A percentile compares a stretch with the other conserved stretches of the same genome.
phyloP scores from a whole-genome alignment of 2,113 vertebrate species.

The Glaucidium brasilianum region DNA sequence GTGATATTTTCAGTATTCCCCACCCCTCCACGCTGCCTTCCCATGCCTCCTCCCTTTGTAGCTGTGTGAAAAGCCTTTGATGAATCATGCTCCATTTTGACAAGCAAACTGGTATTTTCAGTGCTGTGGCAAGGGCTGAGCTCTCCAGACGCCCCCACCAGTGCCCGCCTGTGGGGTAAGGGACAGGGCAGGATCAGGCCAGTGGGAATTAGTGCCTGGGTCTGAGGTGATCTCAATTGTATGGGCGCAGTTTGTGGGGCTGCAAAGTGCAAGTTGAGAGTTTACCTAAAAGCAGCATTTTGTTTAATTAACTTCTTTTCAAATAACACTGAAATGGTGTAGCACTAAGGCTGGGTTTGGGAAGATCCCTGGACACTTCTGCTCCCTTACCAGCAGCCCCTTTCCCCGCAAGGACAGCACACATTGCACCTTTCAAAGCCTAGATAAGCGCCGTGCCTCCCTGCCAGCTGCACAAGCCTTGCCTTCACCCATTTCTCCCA shows the following conservation, averaged over 20 bases:
- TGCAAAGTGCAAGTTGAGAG: neutral
- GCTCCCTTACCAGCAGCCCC: neutral
- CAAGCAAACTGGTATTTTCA: neutral
- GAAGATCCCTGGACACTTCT: neutral
- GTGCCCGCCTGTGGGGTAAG: neutral
- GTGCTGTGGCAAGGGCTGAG: neutral
- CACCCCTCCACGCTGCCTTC: neutral
- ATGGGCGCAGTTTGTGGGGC: neutral
- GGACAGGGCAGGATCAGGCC: neutral
- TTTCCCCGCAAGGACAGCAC: neutral
- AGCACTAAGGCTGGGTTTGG: neutral
- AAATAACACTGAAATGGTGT: neutral
- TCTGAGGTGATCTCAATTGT: neutral
- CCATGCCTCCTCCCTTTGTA: accelerated
- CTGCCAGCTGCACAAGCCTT: neutral
- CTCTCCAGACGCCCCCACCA: neutral
- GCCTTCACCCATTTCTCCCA: neutral
- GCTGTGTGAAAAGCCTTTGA: neutral
- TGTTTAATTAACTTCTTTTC: neutral
- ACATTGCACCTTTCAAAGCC: neutral
- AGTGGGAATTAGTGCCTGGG: neutral
- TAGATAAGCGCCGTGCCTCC: neutral
- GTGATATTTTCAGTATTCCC: neutral
- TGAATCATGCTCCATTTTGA: neutral
- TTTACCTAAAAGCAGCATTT: constrained; percentile 18